Evolutionary conservation across 2,113 vertebrate genomes (phyloP).

Genomic region (Centropus bengalensis): DNA sequence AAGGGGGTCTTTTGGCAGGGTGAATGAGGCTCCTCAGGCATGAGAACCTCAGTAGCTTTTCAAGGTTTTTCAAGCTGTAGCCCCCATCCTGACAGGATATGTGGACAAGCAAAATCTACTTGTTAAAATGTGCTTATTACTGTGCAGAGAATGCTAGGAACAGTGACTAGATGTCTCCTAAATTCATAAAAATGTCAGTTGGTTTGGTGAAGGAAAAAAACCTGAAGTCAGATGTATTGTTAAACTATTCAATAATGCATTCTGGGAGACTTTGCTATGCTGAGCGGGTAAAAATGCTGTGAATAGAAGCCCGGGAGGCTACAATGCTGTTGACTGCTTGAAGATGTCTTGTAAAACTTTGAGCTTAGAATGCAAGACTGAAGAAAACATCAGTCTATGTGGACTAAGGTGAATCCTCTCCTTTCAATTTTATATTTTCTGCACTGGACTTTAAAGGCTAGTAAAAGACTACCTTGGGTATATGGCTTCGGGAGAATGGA

Average conservation of each 20-base stretch:
- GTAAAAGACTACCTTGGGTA: neutral
- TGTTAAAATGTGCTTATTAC: neutral
- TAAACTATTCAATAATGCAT: fast-evolving
- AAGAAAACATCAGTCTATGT: neutral
- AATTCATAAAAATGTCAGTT: neutral
- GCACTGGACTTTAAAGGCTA: neutral
- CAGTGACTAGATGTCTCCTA: neutral
- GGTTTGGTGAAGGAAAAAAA: neutral
- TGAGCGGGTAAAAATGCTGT: neutral
- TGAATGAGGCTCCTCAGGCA: neutral
- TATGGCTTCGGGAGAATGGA: neutral
- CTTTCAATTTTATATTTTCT: neutral
- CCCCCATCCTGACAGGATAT: neutral
- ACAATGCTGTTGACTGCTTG: fast-evolving
- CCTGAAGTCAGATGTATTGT: neutral
- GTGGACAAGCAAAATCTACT: neutral
- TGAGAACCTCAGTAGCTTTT: neutral
- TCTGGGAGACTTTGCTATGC: neutral
- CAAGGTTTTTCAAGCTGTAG: neutral
- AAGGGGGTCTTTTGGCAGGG: neutral
- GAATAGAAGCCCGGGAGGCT: neutral
- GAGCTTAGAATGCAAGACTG: neutral
- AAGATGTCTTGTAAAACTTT: neutral
- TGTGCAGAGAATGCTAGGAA: neutral
- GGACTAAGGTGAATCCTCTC: neutral